Conservation (phyloP, 2,797 vertebrate species). For the Helostoma temminkii region DNA sequence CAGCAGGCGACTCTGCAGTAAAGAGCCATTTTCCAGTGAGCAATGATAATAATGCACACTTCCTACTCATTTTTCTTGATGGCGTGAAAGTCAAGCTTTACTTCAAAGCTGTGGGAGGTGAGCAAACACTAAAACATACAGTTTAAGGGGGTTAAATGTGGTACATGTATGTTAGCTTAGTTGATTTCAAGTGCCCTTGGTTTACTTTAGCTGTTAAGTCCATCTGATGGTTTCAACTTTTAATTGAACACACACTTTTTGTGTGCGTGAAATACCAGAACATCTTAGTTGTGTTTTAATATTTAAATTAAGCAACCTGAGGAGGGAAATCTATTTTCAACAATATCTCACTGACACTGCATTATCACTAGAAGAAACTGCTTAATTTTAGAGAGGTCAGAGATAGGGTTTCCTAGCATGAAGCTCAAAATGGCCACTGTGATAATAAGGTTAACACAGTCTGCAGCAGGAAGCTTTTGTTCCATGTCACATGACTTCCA, state of each 20-base stretch:
- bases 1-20: neutral
- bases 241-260: too few relatives aligned
- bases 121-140: neutral
- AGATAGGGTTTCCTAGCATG: neutral
- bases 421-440: slow-evolving; percentile 23
- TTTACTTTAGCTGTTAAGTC: too few relatives aligned
- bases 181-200: neutral
- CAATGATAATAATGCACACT: neutral
- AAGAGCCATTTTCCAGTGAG: neutral
- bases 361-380: neutral
- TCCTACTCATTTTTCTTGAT: neutral
- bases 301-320: neutral
- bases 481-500: slow-evolving; percentile 74
- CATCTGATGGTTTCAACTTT: neutral
- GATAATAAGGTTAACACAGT: slow-evolving; percentile 41
- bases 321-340: neutral
- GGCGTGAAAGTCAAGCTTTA: neutral
- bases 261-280: neutral
- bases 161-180: neutral
- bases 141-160: neutral
- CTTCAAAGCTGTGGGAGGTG: neutral
- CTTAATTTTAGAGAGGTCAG: neutral
- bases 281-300: neutral
- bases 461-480: slow-evolving; percentile 48
- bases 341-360: neutral